Evolutionary conservation across 1,140 invertebrate genomes (phyloP), one percentile per base, ranked within the genome.

Genomic region (Sinonovacula constricta): DNA sequence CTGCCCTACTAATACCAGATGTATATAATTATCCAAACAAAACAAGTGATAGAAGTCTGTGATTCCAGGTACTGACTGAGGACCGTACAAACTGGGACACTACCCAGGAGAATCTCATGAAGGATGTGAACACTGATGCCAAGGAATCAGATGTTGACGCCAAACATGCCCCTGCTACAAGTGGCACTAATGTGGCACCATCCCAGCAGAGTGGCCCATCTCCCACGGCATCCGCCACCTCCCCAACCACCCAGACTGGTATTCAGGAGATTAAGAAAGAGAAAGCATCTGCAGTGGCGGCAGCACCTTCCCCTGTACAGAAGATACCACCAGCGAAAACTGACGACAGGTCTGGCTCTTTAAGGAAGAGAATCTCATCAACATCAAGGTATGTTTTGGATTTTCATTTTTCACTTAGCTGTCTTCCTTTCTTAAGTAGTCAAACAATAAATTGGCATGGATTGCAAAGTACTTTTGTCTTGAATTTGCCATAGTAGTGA

Each of bases 1-100:
- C n/a, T n/a, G n/a, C n/a, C n/a, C n/a, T n/a, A n/a, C n/a, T n/a
- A n/a, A n/a, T n/a, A n/a, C n/a, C n/a, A n/a, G n/a, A n/a, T n/a
- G n/a, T n/a, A n/a, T n/a, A n/a, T n/a, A n/a, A n/a, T n/a, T n/a
- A n/a, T n/a, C n/a, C n/a, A n/a, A n/a, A n/a, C n/a, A n/a, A n/a
- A n/a, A n/a, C n/a, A n/a, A n/a, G n/a, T n/a, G n/a, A n/a, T n/a
- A n/a, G 24, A 0, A 3, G 10, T 53, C n/a, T n/a, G n/a, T n/a
- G n/a, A 59, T n/a, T 36, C 22, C 56, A 89, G 87, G 78, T 89
- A 14, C 70, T 89, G 70, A 88, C 85, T n/a, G 80, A 84, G 31
- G 56, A 62, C 12, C 83, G 79, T 68, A 54, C 81, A 26, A 81
- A 83, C 26, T 87, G 83, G 85, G 34, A 78, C 30, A 72, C 79